These are phyloP conservation scores for Mamestra brassicae DNA, from an alignment of 2,888 invertebrate species.

Conservation along the genomic window DNA sequence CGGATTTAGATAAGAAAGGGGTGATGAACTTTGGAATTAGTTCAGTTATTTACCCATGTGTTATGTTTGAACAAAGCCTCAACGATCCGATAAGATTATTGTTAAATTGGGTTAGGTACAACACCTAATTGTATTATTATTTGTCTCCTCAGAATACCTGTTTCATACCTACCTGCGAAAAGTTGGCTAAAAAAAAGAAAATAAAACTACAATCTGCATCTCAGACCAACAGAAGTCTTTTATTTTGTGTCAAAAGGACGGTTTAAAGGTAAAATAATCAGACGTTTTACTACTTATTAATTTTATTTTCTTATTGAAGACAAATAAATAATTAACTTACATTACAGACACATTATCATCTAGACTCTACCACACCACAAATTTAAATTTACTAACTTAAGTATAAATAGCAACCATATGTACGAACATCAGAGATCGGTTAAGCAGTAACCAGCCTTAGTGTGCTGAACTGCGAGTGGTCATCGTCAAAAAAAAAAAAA, in stretches of 20 bases:
- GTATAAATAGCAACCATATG: too few species aligned
- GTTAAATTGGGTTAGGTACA: conserved; percentile 9
- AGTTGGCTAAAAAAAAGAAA: not conserved
- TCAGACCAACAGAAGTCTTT: not conserved
- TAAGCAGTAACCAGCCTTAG: too few species aligned
- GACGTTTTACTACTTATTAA: not conserved
- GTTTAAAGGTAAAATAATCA: not conserved
- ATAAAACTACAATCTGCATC: not conserved
- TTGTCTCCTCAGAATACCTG: not conserved
- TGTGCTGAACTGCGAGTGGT: too few species aligned
- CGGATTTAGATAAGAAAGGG: conserved; percentile 32
- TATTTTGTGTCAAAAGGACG: not conserved
- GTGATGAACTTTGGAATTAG: conserved; percentile 28
- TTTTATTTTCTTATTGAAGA: not conserved
- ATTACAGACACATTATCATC: too few species aligned
- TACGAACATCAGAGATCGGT: too few species aligned
- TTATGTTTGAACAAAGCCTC: conserved; percentile 18
- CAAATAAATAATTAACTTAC: too few species aligned
- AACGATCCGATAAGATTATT: conserved; percentile 11
- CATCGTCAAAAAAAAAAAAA: too few species aligned
- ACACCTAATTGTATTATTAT: not conserved
- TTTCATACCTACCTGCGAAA: not conserved
- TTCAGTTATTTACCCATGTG: conserved; percentile 18
- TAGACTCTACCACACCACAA: too few species aligned
- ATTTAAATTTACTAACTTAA: too few species aligned